A percentile compares a stretch with the other conserved stretches of the same genome.
Evolutionary conservation across 1,140 invertebrate genomes (phyloP).

Genomic region (Sipha flava): DNA sequence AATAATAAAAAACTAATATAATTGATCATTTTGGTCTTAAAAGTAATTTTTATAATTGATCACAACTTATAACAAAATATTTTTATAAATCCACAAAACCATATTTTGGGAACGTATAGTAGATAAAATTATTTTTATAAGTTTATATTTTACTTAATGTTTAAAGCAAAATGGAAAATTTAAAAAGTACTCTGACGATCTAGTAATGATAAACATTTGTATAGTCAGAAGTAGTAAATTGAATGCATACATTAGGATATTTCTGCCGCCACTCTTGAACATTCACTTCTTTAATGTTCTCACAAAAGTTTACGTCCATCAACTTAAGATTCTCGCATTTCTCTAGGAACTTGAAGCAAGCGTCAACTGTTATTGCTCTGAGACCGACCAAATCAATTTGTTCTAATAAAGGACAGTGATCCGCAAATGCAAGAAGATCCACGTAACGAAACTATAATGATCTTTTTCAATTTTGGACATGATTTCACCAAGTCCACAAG

Average conservation of each 20-base stretch:
- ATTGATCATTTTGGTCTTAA: too few relatives aligned
- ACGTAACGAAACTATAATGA: slow-evolving; percentile 67
- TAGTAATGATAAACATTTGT: slow-evolving; percentile 39
- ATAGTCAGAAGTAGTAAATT: slow-evolving; percentile 38
- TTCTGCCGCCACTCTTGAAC: slow-evolving; percentile 52
- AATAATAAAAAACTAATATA: too few relatives aligned
- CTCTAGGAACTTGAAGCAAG: slow-evolving; percentile 54
- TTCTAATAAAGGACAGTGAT: slow-evolving; percentile 55
- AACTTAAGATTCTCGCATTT: slow-evolving; percentile 60
- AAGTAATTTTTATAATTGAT: background rate
- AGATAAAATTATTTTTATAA: background rate
- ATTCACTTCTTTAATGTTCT: slow-evolving; percentile 61
- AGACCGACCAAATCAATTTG: slow-evolving; percentile 78
- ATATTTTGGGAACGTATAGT: background rate
- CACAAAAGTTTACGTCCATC: slow-evolving; percentile 79
- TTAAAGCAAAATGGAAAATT: background rate
- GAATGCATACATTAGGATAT: slow-evolving; percentile 57
- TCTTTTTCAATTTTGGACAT: slow-evolving; percentile 60
- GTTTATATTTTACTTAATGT: background rate
- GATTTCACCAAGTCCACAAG: slow-evolving; percentile 47
- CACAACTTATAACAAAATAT: background rate
- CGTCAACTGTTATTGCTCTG: slow-evolving; percentile 60
- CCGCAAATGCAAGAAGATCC: slow-evolving; percentile 64
- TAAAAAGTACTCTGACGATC: background rate
- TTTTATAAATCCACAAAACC: background rate